A percentile compares a stretch with the other conserved stretches of the same genome.
Evolutionary conservation across 2,113 vertebrate genomes (phyloP).

Genomic region (Chascanopsetta lugubris): DNA sequence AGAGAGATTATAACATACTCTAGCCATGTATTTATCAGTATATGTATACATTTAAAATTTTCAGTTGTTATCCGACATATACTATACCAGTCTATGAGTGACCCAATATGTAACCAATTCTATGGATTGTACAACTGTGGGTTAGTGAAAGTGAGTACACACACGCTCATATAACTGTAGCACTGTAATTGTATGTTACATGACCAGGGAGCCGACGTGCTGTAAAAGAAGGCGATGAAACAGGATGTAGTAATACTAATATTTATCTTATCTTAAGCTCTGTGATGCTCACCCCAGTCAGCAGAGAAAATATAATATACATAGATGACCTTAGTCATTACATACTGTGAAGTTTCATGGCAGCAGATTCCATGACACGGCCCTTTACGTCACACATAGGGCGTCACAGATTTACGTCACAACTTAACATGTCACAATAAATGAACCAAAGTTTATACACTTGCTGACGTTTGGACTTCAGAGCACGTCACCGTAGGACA

Average conservation of each 20-base stretch:
- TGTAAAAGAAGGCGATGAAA: not conserved
- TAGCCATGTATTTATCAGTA: not conserved
- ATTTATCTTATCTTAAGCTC: not conserved
- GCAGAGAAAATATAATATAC: not conserved
- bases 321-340: not conserved
- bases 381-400: not conserved
- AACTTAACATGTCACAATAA: not conserved
- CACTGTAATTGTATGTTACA: constrained; percentile 2
- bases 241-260: not conserved
- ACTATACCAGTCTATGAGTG: not conserved
- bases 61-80: not conserved
- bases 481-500: not conserved
- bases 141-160: not conserved
- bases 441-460: not conserved
- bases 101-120: not conserved
- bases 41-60: not conserved
- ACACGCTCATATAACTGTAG: not conserved
- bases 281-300: not conserved
- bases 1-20: not conserved
- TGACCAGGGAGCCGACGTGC: constrained; percentile 1
- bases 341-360: not conserved
- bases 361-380: not conserved
- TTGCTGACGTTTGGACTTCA: no score
- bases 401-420: constrained; percentile 2
- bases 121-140: not conserved